phyloP scores from a whole-genome alignment of 2,113 vertebrate species.

The Istiophorus platypterus region DNA sequence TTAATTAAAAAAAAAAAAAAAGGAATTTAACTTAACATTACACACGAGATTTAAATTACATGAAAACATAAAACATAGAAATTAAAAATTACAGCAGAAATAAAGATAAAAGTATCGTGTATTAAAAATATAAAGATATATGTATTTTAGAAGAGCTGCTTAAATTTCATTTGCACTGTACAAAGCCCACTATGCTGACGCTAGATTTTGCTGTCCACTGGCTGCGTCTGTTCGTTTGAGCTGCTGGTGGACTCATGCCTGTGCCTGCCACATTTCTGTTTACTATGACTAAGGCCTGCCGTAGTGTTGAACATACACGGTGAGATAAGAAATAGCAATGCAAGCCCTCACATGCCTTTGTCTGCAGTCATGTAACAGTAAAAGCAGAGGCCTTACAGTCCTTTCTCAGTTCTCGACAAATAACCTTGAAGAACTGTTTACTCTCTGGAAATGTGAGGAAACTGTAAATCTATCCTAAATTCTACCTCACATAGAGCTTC shows the following conservation, averaged over 20 bases:
- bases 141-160: background rate
- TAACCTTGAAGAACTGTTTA: background rate
- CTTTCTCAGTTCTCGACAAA: conserved; percentile 12
- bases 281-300: conserved; percentile 43
- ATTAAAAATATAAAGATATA: background rate
- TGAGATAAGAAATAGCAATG: conserved; percentile 19
- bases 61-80: background rate
- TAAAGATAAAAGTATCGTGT: background rate
- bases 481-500: background rate
- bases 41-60: no score
- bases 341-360: conserved; percentile 54
- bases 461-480: background rate
- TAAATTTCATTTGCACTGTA: background rate
- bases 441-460: background rate
- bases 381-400: background rate
- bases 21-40: background rate
- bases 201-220: conserved; percentile 13
- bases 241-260: conserved; percentile 50
- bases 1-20: background rate
- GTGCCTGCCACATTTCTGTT: conserved; percentile 63
- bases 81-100: background rate
- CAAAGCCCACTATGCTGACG: conserved; percentile 47
- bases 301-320: conserved; percentile 14
- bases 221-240: conserved; percentile 13
- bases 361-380: background rate